Base-by-base conservation (phyloP, 2,888 invertebrate genomes). In the Sceliomorpha sp. region DNA sequence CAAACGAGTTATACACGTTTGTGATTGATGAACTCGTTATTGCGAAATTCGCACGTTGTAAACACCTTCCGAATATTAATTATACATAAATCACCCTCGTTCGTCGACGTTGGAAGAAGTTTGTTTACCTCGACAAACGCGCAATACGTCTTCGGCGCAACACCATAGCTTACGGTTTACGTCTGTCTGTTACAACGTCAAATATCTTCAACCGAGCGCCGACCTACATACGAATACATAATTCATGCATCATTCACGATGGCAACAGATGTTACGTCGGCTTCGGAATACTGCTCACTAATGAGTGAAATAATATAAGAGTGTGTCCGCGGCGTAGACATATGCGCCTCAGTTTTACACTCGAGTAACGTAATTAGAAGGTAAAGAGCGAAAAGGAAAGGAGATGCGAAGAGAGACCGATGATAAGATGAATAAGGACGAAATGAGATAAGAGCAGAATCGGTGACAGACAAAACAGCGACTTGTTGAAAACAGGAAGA, bases 161-260 rank as follows among this genome's bases (percentile, higher is more conserved):
- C 47, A 20, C 14, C 7, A 9, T 7, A 8, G 9, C 29, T 7
- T n/a, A 29, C 29, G 29, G 9, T 29, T 12, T 36, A n/a, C 39
- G 39, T 20, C 40, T 51, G 53, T 59, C 48, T 40, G 48, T 55
- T 48, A 37, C 48, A 36, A 55, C 55, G 55, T 67, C 60, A 60
- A 60, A 53, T 39, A 58, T 66, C 58, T 53, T 66, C 20, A 40
- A 55, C 48, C 59, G 44, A 60, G 48, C 44, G 14, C 44, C 50
- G 67, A 68, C 67, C 67, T 68, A 68, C 60, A 60, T 68, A 60
- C 50, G 60, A 60, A 60, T 60, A 56, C 60, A 59, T 68, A 68
- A 67, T 67, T 59, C 47, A 67, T 67, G 39, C 58, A 66, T 66
- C 66, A 66, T 66, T 51, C 66, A 34, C 36, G 47, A 67, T 59